Evolutionary conservation across 2,113 vertebrate species (phyloP).

Genomic region (Hipposideros armiger): DNA sequence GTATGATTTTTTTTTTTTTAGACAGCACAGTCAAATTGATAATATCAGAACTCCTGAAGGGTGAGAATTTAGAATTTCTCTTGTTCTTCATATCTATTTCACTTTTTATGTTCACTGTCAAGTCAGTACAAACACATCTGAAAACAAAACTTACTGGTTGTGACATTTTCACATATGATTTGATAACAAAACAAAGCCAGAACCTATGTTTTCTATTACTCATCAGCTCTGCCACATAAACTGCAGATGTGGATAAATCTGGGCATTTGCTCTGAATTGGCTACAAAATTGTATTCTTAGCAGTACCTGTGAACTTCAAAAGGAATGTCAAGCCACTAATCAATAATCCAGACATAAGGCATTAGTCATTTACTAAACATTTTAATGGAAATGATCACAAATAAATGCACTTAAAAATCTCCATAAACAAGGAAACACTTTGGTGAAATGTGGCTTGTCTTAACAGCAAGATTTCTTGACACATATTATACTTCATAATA

Average conservation of each 20-base stretch:
- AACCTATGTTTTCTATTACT: slow-evolving; percentile 35
- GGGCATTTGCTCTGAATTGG: not conserved
- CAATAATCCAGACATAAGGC: not conserved
- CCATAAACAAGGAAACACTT: not conserved
- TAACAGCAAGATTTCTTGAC: slow-evolving; percentile 8
- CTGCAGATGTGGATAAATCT: slow-evolving; percentile 5
- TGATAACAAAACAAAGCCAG: slow-evolving; percentile 59
- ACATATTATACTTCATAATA: not conserved
- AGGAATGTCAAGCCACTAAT: not conserved
- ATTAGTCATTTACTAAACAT: slow-evolving; percentile 51
- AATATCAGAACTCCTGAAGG: not conserved
- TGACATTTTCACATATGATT: slow-evolving; percentile 43
- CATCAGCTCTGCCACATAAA: not conserved
- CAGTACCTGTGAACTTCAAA: slow-evolving; percentile 42
- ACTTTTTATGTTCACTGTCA: slow-evolving; percentile 29
- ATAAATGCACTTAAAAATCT: slow-evolving; percentile 38
- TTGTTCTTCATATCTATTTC: slow-evolving; percentile 41
- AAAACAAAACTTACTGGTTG: slow-evolving; percentile 44
- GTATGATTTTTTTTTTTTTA: not conserved
- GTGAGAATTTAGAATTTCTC: slow-evolving; percentile 42
- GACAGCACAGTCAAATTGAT: not conserved
- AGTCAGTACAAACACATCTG: not conserved
- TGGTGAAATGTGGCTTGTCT: slow-evolving; percentile 26
- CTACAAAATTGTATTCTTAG: slow-evolving; percentile 36
- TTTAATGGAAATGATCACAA: slow-evolving; percentile 52